Evolutionary conservation across 2,797 vertebrate species (phyloP), one percentile per base, ranked within the genome.

Genomic region (Enoplosus armatus): DNA sequence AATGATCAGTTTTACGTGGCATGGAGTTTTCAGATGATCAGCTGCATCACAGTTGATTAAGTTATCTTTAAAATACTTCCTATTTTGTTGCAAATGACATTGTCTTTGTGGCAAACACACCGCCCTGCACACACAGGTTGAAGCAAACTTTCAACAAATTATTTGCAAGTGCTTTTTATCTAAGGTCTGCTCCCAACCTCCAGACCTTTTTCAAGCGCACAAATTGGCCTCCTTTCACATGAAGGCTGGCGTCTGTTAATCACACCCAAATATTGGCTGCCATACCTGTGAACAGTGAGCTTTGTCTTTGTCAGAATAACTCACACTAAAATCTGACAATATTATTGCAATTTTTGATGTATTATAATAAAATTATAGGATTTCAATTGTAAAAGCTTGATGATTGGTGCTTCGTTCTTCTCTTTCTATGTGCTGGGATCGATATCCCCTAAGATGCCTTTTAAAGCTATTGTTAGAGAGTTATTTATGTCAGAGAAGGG

Each of bases 311-410:
- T 84, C 75, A 18, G 58, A 66, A 54, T 68, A 53, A 63, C 7
- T 58, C 7, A 1, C 69, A 62, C 41, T 59, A 45, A 60, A 75
- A 56, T 62, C 20, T 37, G 45, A 51, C 47, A 22, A 43, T 78
- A 66, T 73, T 18, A 41, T 72, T 80, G 73, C 65, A 85, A 48
- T 86, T 80, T 89, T 89, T 86, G 79, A 77, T 93, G 90, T 94
- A 85, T 55, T 78, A 85, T 92, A 92, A 93, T 93, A 91, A 93
- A 93, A 76, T 65, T 6, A 76, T 81, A 86, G 8, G 8, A 83
- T 83, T 88, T 87, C 2, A 85, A 51, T 83, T 90, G 64, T 70
- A 68, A 24, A 55, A 31, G 41, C 7, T 59, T 63, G 10, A 47
- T 29, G 5, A 8, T 64, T 27, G 43, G n/a, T 70, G 47, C 33